These are phyloP conservation scores for Drosophila nigromelanica DNA, from an alignment of 1,140 invertebrate species.

Conservation along the genomic window DNA sequence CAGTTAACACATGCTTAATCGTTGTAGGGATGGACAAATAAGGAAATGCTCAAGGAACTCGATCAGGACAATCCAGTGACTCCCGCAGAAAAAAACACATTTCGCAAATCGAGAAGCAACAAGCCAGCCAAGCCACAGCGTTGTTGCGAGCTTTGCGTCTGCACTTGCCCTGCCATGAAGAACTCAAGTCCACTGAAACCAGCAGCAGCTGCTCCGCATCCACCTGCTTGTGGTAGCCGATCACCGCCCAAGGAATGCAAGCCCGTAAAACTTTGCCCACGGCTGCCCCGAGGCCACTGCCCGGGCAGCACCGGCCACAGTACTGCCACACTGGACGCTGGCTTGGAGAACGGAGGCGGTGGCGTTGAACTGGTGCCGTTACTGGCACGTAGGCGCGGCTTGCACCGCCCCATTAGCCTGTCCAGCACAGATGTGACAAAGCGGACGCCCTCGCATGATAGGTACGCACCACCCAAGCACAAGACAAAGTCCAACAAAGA, in stretches of 20 bases:
- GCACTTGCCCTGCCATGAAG: conserved; percentile 66
- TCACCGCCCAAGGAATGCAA: conserved; percentile 63
- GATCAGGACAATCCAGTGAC: conserved; percentile 82
- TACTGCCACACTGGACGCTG: conserved; percentile 51
- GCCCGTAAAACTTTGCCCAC: conserved; percentile 57
- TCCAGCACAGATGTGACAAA: conserved; percentile 87
- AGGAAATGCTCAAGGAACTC: conserved; percentile 79
- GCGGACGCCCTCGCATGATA: conserved; percentile 80
- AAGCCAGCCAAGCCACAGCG: conserved; percentile 60
- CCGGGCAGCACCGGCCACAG: conserved; percentile 50
- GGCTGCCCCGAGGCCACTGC: conserved; percentile 51
- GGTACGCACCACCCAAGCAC: conserved; percentile 82
- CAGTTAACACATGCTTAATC: not conserved
- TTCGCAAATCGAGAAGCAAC: conserved; percentile 59
- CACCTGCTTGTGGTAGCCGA: conserved; percentile 38
- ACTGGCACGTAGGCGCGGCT: conserved; percentile 85
- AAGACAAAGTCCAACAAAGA: conserved; percentile 61
- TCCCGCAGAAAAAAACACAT: conserved; percentile 75
- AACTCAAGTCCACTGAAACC: conserved; percentile 40
- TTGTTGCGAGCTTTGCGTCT: conserved; percentile 77
- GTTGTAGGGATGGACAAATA: conserved; percentile 79
- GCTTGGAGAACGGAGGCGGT: conserved; percentile 76
- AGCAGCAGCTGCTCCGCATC: conserved; percentile 22
- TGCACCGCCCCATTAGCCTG: conserved; percentile 83
- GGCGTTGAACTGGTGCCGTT: conserved; percentile 88